Evolutionary conservation across 2,113 vertebrate genomes (phyloP).

Genomic region (Ariopsis seemanni): DNA sequence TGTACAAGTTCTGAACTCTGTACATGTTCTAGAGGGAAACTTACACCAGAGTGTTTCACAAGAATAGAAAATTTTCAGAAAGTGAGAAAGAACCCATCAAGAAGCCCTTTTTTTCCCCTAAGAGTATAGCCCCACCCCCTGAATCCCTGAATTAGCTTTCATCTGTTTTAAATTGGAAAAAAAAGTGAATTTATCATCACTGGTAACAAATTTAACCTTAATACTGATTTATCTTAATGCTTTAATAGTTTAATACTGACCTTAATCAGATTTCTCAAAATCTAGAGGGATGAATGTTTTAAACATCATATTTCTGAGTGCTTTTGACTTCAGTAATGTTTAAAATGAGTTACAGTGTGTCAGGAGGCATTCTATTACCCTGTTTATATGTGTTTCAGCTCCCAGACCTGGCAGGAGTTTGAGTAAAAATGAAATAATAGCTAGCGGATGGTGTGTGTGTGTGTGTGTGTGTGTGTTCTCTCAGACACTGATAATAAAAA

Average conservation of each 20-base stretch:
- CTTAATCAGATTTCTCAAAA: background rate
- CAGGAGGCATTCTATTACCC: constrained; percentile 10
- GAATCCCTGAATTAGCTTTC: background rate
- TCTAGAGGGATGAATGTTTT: background rate
- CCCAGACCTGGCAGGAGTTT: constrained; percentile 20
- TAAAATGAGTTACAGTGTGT: constrained; percentile 18
- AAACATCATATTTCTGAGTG: background rate
- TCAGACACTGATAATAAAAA: constrained; percentile 43
- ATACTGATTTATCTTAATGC: background rate
- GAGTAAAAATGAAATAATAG: constrained; percentile 32
- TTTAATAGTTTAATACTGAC: too few relatives aligned
- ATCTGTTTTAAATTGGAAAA: background rate
- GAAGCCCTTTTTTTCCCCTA: background rate
- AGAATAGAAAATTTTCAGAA: background rate
- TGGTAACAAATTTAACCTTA: background rate
- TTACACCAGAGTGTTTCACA: background rate
- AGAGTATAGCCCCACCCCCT: background rate
- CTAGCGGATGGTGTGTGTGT: constrained; percentile 6
- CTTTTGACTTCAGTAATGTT: constrained; percentile 6
- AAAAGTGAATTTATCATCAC: background rate
- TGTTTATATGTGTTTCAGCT: constrained; percentile 29
- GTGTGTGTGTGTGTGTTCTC: constrained; percentile 30
- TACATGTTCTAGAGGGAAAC: background rate
- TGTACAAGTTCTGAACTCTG: background rate
- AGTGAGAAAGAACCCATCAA: background rate